Evolutionary conservation across 2,797 vertebrate species (phyloP).

Genomic region (Platyrinchus mystaceus): DNA sequence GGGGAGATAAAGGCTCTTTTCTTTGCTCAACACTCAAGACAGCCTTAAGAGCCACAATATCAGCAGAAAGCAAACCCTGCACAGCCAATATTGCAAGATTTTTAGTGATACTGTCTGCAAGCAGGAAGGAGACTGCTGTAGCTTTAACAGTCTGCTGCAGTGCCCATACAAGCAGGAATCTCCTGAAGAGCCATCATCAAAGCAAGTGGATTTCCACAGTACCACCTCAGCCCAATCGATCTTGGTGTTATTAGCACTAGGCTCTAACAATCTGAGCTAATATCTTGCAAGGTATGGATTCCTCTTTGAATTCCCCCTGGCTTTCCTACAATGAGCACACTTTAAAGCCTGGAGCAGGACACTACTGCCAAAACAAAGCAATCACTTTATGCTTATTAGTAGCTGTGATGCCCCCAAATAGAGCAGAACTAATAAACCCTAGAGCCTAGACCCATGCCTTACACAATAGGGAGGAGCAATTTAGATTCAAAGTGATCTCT

Average conservation of each 20-base stretch:
- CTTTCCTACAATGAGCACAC: background rate
- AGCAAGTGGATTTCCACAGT: background rate
- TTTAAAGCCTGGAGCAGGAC: background rate
- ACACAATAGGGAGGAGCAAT: background rate
- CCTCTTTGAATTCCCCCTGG: background rate
- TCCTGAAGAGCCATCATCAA: background rate
- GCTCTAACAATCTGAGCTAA: background rate
- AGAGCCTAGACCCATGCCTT: background rate
- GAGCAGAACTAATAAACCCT: background rate
- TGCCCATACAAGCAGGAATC: background rate
- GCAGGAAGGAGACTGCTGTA: background rate
- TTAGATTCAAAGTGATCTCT: background rate
- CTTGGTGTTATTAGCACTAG: background rate
- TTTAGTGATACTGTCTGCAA: background rate
- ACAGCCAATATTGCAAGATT: background rate
- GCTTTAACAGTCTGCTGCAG: background rate
- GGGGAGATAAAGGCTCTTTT: conserved; percentile 16
- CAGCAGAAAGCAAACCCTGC: background rate
- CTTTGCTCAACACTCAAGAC: background rate
- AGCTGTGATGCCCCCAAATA: background rate
- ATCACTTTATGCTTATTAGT: background rate
- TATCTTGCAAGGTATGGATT: background rate
- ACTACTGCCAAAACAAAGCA: background rate
- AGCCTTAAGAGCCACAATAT: background rate
- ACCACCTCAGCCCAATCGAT: background rate